Evolutionary conservation across 2,888 invertebrate genomes (phyloP), one percentile per base, ranked within the genome.

Genomic region (Drosophila niveifrons): DNA sequence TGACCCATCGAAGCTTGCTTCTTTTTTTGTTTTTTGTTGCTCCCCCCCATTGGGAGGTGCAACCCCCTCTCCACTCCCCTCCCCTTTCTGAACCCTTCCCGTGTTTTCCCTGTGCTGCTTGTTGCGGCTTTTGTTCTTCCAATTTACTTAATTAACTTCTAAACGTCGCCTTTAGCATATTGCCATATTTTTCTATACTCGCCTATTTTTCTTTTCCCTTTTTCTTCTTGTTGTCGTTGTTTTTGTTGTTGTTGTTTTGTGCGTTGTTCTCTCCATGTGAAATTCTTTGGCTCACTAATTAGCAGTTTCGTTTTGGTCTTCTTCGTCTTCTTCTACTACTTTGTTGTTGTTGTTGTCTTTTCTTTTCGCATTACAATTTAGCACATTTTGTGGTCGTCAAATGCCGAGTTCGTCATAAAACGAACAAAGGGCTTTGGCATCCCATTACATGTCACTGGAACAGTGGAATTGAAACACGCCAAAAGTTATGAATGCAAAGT

Each of bases 121-220:
- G 41, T 44, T 67, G 44, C 65, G 66, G 69, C 72, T 72, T 83
- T 84, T 84, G 79, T 66, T 82, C 72, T 77, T 55, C 75, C 80
- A 88, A 83, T 83, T 83, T 83, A 67, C 78, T 88, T 83, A 88
- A 83, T 83, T 85, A 88, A 88, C 82, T 88, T 83, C 88, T 85
- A 88, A 88, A 82, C 88, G 82, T 83, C 75, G 77, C 82, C 85
- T 82, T 86, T 67, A 80, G 82, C 86, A 77, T 77, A 65, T 72
- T 74, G 55, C 72, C 41, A 63, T 71, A 65, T 65, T 73, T 58
- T 29, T 59, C 47, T 51, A 41, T 57, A 47, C 63, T 63, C 53
- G 52, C 50, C 53, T 51, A 59, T 78, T 57, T 64, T 55, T 68
- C 44, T 63, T 57, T 66, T 77, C 62, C 56, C 74, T 52, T 43